A percentile compares a stretch with the other conserved stretches of the same genome.
Evolutionary conservation across 2,113 vertebrate species (phyloP).

Genomic region (Microtus montanus): DNA sequence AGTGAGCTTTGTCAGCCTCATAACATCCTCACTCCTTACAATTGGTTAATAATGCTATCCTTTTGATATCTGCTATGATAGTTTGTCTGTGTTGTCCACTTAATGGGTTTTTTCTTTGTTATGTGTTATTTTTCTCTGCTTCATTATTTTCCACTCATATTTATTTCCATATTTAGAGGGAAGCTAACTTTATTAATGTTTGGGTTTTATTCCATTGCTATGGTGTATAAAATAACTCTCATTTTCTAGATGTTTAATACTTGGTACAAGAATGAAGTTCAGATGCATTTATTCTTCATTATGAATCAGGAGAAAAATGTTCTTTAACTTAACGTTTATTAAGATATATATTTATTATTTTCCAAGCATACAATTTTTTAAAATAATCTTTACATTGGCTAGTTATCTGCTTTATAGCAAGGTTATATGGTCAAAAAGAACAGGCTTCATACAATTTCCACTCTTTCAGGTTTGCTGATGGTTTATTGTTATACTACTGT

Average conservation of each 20-base stretch:
- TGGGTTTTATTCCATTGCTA: background rate
- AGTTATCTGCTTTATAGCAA: background rate
- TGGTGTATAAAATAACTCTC: background rate
- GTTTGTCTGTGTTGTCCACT: background rate
- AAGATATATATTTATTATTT: background rate
- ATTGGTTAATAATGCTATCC: background rate
- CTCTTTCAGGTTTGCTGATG: background rate
- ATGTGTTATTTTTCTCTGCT: background rate
- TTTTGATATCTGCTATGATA: background rate
- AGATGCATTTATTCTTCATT: background rate
- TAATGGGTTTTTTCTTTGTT: background rate
- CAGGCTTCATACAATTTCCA: background rate
- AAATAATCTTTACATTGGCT: background rate
- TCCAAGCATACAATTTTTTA: background rate
- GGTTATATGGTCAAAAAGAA: background rate
- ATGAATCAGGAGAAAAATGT: background rate
- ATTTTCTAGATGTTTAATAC: background rate
- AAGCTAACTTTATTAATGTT: background rate
- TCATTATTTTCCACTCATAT: background rate
- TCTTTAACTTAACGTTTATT: background rate
- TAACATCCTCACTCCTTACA: background rate
- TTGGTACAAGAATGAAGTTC: background rate
- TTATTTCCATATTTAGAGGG: background rate
- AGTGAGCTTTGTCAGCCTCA: background rate
- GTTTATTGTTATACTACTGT: background rate